phyloP scores from a whole-genome alignment of 92 coral and sea anemone species.

The Zoanthus sansibaricus region DNA sequence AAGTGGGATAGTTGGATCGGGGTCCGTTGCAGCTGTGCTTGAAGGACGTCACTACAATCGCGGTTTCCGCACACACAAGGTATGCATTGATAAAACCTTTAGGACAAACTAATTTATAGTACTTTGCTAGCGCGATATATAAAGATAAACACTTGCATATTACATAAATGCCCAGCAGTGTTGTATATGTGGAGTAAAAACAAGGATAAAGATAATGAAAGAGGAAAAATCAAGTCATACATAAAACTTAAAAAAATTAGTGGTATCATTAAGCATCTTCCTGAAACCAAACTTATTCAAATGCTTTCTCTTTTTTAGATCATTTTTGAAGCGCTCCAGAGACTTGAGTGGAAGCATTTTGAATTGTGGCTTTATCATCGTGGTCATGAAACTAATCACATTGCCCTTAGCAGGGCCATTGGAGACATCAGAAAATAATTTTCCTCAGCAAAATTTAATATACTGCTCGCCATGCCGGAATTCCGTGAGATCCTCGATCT shows the following conservation, averaged over 20 bases:
- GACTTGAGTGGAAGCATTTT: conserved; percentile 38
- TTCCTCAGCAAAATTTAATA: conserved; percentile 46
- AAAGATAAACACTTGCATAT: neutral
- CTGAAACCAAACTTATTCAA: too few species aligned
- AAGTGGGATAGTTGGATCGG: conserved; percentile 60
- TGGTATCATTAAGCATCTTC: too few species aligned
- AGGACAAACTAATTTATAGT: conserved; percentile 23
- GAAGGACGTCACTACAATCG: conserved; percentile 76
- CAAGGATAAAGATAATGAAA: too few species aligned
- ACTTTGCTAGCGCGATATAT: conserved; percentile 22
- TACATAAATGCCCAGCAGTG: too few species aligned
- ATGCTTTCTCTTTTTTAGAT: too few species aligned
- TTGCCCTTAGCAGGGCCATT: conserved; percentile 40
- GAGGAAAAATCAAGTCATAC: too few species aligned
- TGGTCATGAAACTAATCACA: conserved; percentile 50
- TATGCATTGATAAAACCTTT: conserved; percentile 25
- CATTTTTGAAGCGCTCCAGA: conserved; percentile 52
- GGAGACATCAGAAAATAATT: conserved; percentile 57
- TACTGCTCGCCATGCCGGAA: conserved; percentile 52
- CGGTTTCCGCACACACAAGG: conserved; percentile 60
- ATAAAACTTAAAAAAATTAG: neutral
- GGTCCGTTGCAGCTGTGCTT: conserved; percentile 62
- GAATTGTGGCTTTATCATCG: conserved; percentile 16
- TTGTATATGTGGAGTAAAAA: too few species aligned
- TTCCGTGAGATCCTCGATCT: conserved; percentile 43